These are phyloP conservation scores for Capromys pilorides DNA, from an alignment of 2,797 vertebrate species.

Conservation along the genomic window DNA sequence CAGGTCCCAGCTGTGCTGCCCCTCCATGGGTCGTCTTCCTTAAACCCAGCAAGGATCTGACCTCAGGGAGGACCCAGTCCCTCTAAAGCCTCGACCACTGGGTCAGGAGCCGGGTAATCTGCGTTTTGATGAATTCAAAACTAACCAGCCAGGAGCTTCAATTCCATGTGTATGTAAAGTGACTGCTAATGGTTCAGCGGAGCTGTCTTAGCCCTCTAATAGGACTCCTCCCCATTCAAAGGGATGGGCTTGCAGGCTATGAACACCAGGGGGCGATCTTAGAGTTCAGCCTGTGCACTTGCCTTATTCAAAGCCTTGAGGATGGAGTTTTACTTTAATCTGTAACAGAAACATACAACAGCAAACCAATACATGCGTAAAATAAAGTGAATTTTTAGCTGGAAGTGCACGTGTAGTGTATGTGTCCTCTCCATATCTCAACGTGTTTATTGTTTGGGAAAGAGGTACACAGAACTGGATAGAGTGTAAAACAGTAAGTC, in stretches of 20 bases:
- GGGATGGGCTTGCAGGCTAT: neutral
- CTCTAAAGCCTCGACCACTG: neutral
- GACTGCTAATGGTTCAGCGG: neutral
- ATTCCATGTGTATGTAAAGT: neutral
- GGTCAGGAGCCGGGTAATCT: neutral
- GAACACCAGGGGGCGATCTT: conserved; percentile 4
- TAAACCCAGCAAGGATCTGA: neutral
- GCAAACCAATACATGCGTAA: neutral
- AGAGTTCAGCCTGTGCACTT: neutral
- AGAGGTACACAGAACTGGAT: neutral
- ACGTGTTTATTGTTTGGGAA: neutral
- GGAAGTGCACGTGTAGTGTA: neutral
- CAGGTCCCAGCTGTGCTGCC: neutral
- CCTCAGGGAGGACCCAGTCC: neutral
- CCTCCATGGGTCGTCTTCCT: neutral
- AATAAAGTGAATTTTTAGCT: conserved; percentile 22
- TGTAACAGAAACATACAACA: neutral
- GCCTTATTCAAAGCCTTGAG: neutral
- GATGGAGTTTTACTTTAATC: neutral
- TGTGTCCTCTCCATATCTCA: neutral
- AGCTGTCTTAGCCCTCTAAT: too few relatives aligned
- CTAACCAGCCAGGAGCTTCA: neutral
- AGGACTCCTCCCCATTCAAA: neutral
- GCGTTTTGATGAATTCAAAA: neutral
- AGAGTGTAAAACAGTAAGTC: neutral